Conservation (phyloP, 1,140 invertebrate species). For the Papilio xuthus region DNA sequence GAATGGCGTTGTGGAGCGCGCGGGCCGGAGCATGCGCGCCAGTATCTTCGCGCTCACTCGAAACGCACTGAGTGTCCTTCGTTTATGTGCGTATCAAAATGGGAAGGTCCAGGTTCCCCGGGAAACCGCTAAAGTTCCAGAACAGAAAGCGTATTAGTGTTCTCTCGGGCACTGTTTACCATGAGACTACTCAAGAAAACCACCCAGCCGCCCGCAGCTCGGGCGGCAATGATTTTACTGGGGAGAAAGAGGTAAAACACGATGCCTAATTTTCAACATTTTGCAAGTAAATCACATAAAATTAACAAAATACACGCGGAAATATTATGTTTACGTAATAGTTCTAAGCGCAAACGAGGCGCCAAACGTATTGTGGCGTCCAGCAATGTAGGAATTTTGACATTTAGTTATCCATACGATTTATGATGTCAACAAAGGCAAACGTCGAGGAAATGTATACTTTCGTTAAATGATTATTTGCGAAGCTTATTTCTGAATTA, state of each 20-base stretch:
- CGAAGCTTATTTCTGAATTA: neutral
- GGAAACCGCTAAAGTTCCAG: slow-evolving; percentile 91
- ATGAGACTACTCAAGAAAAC: slow-evolving; percentile 75
- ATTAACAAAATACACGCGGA: slow-evolving; percentile 54
- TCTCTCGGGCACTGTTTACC: slow-evolving; percentile 80
- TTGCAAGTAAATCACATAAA: slow-evolving; percentile 52
- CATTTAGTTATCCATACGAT: slow-evolving; percentile 55
- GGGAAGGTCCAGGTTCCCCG: slow-evolving; percentile 89
- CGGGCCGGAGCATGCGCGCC: slow-evolving; percentile 81
- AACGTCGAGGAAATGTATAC: slow-evolving; percentile 6
- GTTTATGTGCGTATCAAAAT: slow-evolving; percentile 80
- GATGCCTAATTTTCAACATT: slow-evolving; percentile 47
- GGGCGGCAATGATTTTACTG: slow-evolving; percentile 73
- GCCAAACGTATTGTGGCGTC: slow-evolving; percentile 52
- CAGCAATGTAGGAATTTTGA: slow-evolving; percentile 57
- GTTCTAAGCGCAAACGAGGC: slow-evolving; percentile 58
- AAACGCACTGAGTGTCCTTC: slow-evolving; percentile 79
- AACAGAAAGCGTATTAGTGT: slow-evolving; percentile 91
- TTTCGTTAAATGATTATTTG: neutral
- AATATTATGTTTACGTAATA: slow-evolving; percentile 79
- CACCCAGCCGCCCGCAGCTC: slow-evolving; percentile 74
- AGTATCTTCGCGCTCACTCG: slow-evolving; percentile 78
- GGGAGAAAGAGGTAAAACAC: slow-evolving; percentile 77
- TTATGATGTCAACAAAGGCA: slow-evolving; percentile 63
- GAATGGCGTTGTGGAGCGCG: slow-evolving; percentile 80